Conservation (phyloP, 2,888 invertebrate genomes). For the Eristalis intricaria region DNA sequence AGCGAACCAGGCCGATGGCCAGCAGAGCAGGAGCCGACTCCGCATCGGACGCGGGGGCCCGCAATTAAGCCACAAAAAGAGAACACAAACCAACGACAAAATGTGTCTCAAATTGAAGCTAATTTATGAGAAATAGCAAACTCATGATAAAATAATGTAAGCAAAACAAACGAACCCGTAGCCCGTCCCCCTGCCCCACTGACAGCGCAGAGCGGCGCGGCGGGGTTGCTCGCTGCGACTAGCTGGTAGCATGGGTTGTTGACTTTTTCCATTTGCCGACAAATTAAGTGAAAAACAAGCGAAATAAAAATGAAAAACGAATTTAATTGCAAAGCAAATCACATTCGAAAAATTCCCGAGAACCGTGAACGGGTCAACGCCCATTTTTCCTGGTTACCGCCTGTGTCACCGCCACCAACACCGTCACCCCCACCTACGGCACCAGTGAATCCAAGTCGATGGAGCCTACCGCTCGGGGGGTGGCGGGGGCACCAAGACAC, state of each 20-base stretch:
- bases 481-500: not conserved
- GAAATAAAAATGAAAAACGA: slow-evolving; percentile 34
- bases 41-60: not conserved
- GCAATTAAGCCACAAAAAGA: slow-evolving; percentile 26
- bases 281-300: slow-evolving; percentile 11
- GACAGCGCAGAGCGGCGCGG: slow-evolving; percentile 9
- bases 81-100: not conserved
- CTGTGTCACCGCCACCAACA: not conserved
- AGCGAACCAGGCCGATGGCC: slow-evolving; percentile 61
- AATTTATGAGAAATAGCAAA: slow-evolving; percentile 52
- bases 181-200: not conserved
- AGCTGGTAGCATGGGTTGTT: slow-evolving; percentile 37
- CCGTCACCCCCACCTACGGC: no score
- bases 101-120: slow-evolving; percentile 41
- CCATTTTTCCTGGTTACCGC: slow-evolving; percentile 50
- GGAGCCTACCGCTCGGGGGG: no score
- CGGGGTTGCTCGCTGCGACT: not conserved
- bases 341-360: slow-evolving; percentile 58
- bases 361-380: slow-evolving; percentile 66
- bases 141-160: slow-evolving; percentile 28
- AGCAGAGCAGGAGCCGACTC: slow-evolving; percentile 11
- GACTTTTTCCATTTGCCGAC: slow-evolving; percentile 37
- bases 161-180: slow-evolving; percentile 6
- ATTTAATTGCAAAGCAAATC: slow-evolving; percentile 70
- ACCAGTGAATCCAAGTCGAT: no score